Evolutionary conservation across 2,113 vertebrate species (phyloP).

Genomic region (Psittacus erithacus): DNA sequence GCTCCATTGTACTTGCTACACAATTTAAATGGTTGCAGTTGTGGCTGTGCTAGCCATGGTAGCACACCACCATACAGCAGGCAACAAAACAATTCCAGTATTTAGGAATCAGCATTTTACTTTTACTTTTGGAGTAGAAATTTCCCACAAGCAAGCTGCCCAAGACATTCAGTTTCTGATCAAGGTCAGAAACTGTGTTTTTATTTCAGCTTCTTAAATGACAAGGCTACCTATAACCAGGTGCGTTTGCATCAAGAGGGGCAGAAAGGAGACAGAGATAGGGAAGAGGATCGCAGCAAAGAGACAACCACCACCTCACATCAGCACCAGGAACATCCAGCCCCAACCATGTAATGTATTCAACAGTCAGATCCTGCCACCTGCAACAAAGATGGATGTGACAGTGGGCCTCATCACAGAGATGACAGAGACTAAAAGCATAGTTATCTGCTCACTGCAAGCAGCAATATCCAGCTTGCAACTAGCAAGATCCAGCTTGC

Average conservation of each 20-base stretch:
- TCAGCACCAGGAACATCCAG: neutral
- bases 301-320: neutral
- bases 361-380: neutral
- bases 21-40: neutral
- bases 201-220: neutral
- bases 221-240: neutral
- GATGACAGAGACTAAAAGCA: neutral
- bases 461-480: neutral
- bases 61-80: neutral
- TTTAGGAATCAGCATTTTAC: neutral
- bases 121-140: neutral
- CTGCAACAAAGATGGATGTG: neutral
- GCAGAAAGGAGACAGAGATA: neutral
- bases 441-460: neutral
- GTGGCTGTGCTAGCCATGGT: neutral
- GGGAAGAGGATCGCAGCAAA: neutral
- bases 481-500: neutral
- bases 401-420: neutral
- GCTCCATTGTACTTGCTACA: neutral
- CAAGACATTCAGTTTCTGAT: neutral
- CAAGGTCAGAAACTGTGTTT: neutral
- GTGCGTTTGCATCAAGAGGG: neutral
- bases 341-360: accelerated
- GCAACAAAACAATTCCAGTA: neutral
- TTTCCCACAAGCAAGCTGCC: neutral